Evolutionary conservation across 1,140 invertebrate species (phyloP).

Genomic region (Eriosoma lanigerum): DNA sequence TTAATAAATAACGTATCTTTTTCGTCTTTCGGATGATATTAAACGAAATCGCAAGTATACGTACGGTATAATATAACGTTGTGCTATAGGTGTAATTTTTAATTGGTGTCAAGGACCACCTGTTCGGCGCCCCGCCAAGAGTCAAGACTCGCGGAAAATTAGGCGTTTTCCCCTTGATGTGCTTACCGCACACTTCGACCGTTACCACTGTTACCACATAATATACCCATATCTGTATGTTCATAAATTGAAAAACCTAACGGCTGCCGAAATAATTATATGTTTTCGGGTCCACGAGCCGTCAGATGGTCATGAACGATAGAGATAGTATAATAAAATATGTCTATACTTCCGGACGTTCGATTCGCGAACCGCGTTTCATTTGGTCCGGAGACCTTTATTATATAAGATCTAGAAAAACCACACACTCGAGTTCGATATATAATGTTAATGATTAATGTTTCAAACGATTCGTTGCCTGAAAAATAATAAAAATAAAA

Average conservation of each 20-base stretch:
- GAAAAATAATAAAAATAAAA: neutral
- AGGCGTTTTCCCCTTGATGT: conserved; percentile 30
- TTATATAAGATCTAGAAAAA: neutral
- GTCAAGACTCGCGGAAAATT: conserved; percentile 49
- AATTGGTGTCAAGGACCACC: conserved; percentile 50
- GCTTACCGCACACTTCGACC: conserved; percentile 49
- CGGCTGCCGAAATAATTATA: conserved; percentile 45
- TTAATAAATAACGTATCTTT: no score
- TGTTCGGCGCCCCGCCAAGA: conserved; percentile 48
- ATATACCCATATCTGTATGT: neutral
- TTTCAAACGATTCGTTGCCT: neutral
- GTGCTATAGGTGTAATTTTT: conserved; percentile 47
- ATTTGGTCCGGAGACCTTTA: neutral
- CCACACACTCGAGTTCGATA: neutral
- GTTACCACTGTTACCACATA: neutral
- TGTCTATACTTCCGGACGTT: conserved; percentile 37
- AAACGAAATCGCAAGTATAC: neutral
- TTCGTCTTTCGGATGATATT: conserved; percentile 9
- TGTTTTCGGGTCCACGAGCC: neutral
- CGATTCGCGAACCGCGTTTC: neutral
- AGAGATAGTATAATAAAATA: neutral
- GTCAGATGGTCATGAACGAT: conserved; percentile 40
- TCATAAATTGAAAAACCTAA: conserved; percentile 31
- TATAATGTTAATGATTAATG: conserved; percentile 12
- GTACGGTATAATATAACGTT: no score